Conservation (phyloP, 2,797 vertebrate species). For the Tangara arthus region DNA sequence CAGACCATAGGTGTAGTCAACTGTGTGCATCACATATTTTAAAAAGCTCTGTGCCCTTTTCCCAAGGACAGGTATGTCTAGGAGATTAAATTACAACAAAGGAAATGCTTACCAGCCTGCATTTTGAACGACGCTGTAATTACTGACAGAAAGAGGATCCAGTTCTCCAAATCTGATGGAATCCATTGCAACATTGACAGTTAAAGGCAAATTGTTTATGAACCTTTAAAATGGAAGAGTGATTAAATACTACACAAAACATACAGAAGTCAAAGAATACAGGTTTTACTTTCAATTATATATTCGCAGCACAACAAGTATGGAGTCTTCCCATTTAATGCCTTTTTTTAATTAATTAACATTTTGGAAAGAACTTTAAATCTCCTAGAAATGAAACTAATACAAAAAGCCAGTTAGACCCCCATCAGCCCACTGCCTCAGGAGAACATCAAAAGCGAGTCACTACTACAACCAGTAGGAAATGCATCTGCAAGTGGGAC, state of each 20-base stretch:
- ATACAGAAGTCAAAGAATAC: neutral
- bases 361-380: neutral
- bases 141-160: slow-evolving; percentile 47
- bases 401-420: neutral
- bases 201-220: slow-evolving; percentile 75
- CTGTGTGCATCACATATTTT: neutral
- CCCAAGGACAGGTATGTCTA: neutral
- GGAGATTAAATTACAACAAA: neutral
- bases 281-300: neutral
- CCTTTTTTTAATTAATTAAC: neutral
- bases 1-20: neutral
- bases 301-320: neutral
- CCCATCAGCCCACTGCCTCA: neutral
- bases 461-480: neutral
- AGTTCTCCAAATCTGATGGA: neutral
- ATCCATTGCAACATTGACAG: slow-evolving; percentile 65
- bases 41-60: neutral
- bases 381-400: neutral
- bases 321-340: neutral
- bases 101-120: slow-evolving; percentile 76
- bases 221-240: slow-evolving; percentile 77
- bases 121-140: slow-evolving; percentile 69
- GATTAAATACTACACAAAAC: neutral
- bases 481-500: neutral
- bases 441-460: neutral